phyloP scores from a whole-genome alignment of 2,113 vertebrate genomes.

The Brachirus orientalis region DNA sequence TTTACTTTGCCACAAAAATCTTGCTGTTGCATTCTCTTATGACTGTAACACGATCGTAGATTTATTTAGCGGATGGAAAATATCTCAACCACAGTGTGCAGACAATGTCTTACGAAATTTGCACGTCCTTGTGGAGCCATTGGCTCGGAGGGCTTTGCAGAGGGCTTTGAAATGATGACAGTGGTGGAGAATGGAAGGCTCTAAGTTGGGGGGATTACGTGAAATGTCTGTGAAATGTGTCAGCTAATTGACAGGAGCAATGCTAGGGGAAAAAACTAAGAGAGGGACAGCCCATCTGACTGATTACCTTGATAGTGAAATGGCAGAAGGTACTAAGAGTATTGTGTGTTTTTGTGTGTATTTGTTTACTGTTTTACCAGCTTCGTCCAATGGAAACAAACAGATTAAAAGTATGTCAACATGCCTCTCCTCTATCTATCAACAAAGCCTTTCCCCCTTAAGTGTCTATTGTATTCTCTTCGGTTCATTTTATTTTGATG shows the following conservation, averaged over 20 bases:
- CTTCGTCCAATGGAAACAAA: constrained; percentile 59
- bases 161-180: constrained; percentile 30
- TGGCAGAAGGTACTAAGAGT: constrained; percentile 38
- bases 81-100: constrained; percentile 29
- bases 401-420: constrained; percentile 47
- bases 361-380: constrained; percentile 42
- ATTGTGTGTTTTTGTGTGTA: constrained; percentile 6
- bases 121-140: constrained; percentile 36
- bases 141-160: constrained; percentile 11
- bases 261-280: constrained; percentile 19
- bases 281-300: constrained; percentile 23
- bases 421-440: constrained; percentile 31
- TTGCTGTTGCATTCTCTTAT: constrained; percentile 51
- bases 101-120: constrained; percentile 33
- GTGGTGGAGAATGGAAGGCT: constrained; percentile 26
- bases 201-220: constrained; percentile 34
- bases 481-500: constrained; percentile 35
- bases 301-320: constrained; percentile 51
- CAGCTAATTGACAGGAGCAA: constrained; percentile 26
- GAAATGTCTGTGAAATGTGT: constrained; percentile 40
- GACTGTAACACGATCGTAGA: constrained; percentile 53
- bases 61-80: constrained; percentile 62
- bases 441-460: constrained; percentile 20
- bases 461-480: constrained; percentile 19
- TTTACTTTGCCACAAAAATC: constrained; percentile 64